Evolutionary conservation across 2,797 vertebrate genomes (phyloP).

Genomic region (Champsocephalus esox): DNA sequence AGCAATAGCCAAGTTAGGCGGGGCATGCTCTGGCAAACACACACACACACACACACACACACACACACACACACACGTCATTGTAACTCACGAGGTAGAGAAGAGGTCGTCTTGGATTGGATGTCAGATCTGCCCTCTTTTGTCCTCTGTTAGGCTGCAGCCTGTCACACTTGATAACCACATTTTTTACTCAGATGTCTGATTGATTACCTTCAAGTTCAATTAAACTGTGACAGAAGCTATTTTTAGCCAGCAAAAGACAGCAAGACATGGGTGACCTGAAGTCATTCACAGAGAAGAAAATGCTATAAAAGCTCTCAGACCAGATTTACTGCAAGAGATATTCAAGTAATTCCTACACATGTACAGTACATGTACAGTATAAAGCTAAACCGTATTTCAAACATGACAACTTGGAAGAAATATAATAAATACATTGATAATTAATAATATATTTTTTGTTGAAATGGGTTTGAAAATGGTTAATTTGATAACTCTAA

Average conservation of each 20-base stretch:
- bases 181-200: conserved; percentile 69
- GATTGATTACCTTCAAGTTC: conserved; percentile 79
- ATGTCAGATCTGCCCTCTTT: conserved; percentile 70
- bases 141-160: conserved; percentile 73
- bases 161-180: conserved; percentile 70
- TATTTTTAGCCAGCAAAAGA: conserved; percentile 64
- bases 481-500: not conserved
- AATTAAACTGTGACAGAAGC: conserved; percentile 60
- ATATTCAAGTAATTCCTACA: not conserved
- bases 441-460: not conserved
- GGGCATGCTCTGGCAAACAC: conserved; percentile 9
- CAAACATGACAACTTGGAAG: not conserved
- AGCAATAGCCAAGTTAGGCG: conserved; percentile 51
- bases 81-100: conserved; percentile 39
- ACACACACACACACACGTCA: conserved; percentile 14
- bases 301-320: not conserved
- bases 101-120: conserved; percentile 68
- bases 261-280: conserved; percentile 27
- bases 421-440: not conserved
- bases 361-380: not conserved
- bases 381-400: not conserved
- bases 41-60: conserved; percentile 3
- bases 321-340: not conserved
- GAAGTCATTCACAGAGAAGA: conserved; percentile 6
- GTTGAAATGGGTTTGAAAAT: not conserved